Percentiles rank a stretch among this genome's conserved stretches.
Conservation (phyloP, 2,113 vertebrate genomes). For the Pterocles burchelli region DNA sequence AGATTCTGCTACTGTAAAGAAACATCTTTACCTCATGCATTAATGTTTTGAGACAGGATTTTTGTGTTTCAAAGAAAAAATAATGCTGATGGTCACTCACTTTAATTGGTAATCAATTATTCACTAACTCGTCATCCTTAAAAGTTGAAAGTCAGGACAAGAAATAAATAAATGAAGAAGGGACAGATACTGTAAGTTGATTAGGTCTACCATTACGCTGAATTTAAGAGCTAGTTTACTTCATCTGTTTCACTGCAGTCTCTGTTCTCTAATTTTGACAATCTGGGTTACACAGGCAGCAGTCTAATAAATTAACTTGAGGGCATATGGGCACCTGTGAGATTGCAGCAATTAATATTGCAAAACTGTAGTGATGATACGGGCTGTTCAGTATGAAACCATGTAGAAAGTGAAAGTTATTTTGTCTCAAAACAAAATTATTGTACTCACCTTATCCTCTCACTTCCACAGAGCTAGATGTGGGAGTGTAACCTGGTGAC, state of each 20-base stretch:
- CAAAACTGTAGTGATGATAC: background rate
- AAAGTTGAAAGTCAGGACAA: slow-evolving; percentile 24
- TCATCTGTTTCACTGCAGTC: background rate
- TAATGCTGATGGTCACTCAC: background rate
- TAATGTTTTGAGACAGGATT: background rate
- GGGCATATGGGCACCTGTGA: background rate
- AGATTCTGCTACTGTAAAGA: slow-evolving; percentile 37
- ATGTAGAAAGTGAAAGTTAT: background rate
- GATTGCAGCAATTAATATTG: background rate
- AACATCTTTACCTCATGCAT: background rate
- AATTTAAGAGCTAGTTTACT: background rate
- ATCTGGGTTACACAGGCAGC: background rate
- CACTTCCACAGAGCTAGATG: background rate
- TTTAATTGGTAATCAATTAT: slow-evolving; percentile 37
- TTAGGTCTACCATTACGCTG: slow-evolving; percentile 10
- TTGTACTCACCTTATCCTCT: background rate
- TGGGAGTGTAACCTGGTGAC: background rate
- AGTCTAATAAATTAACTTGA: background rate
- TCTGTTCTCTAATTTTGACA: background rate
- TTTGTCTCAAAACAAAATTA: background rate
- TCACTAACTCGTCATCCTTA: background rate
- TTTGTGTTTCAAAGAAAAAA: background rate
- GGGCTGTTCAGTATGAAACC: background rate
- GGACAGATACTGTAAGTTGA: background rate
- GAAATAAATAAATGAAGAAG: slow-evolving; percentile 52